Percentiles rank a stretch among this genome's conserved stretches.
phyloP scores from a whole-genome alignment of 2,888 invertebrate species.

The Stegophylla sp. region DNA sequence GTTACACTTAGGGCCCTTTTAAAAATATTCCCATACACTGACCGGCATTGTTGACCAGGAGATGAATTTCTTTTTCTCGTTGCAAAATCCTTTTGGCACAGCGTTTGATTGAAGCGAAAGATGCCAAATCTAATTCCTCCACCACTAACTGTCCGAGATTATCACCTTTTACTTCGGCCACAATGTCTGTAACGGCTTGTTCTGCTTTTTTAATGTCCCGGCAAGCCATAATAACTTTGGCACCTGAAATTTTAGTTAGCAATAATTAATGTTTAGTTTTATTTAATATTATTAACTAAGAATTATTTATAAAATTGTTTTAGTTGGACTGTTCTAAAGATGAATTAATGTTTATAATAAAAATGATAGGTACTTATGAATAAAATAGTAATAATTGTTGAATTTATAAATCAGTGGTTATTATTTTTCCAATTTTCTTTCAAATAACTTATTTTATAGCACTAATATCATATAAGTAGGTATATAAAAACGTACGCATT shows the following conservation, averaged over 20 bases:
- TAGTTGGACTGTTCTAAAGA: no score
- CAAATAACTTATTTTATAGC: no score
- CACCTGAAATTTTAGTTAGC: constrained; percentile 62
- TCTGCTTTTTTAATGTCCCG: constrained; percentile 65
- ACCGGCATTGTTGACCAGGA: constrained; percentile 65
- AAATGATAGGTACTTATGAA: no score
- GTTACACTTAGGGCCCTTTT: not conserved
- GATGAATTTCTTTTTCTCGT: constrained; percentile 63
- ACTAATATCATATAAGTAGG: no score
- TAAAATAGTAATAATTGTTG: no score
- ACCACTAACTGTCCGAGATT: constrained; percentile 66
- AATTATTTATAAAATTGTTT: not conserved
- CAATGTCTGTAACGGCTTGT: constrained; percentile 64
- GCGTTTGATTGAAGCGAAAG: constrained; percentile 65
- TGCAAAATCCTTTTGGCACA: constrained; percentile 65
- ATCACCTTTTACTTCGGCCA: constrained; percentile 58
- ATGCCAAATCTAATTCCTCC: constrained; percentile 66
- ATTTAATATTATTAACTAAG: not conserved
- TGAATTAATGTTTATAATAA: no score
- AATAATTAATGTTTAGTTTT: not conserved
- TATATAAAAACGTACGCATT: no score
- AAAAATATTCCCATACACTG: constrained; percentile 66
- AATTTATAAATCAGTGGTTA: no score
- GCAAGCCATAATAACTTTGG: constrained; percentile 67
- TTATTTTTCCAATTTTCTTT: no score